Evolutionary conservation across 1,140 invertebrate species (phyloP), one percentile per base, ranked within the genome.

Genomic region (Hirudo medicinalis): DNA sequence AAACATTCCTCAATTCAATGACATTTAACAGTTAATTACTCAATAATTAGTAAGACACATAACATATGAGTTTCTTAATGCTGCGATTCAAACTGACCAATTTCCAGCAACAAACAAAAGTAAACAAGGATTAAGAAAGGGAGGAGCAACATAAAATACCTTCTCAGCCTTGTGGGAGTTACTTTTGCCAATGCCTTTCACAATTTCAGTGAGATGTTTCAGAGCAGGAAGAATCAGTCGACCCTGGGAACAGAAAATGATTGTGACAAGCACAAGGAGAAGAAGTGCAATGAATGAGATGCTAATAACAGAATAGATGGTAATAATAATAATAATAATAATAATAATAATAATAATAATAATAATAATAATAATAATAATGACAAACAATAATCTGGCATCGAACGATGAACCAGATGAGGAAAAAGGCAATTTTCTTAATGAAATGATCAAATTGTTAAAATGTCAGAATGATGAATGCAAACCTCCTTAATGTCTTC

Each of bases 401-500:
- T 36, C 32, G 6, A 36, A 36, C 6, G 32, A 36, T 36, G 32
- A 36, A 36, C 32, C 32, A 3, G 32, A 36, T 36, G 2, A 36
- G 32, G 2, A 2, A 36, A 2, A 36, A 36, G 32, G 32, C 2
- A 36, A 3, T 2, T 36, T 36, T 36, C 32, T 36, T 6, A 36
- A 36, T 36, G 32, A 36, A 36, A 36, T 36, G 2, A 3, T 36
- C 32, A 36, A 36, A 36, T 6, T 36, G 32, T 36, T 36, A 36
- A 36, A 36, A 36, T 6, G 32, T 36, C 32, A 67, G 2, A 67
- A n/a, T 32, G 2, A 67, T 32, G 2, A 29, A 67, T 20, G 15
- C 9, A 15, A 40, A 73, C 83, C 76, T 84, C 83, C 76, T 82
- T 84, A 53, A 86, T 84, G 74, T 85, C 83, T 53, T 84, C 83